Conservation (phyloP, 2,888 invertebrate species). For the Cryptus armator region DNA sequence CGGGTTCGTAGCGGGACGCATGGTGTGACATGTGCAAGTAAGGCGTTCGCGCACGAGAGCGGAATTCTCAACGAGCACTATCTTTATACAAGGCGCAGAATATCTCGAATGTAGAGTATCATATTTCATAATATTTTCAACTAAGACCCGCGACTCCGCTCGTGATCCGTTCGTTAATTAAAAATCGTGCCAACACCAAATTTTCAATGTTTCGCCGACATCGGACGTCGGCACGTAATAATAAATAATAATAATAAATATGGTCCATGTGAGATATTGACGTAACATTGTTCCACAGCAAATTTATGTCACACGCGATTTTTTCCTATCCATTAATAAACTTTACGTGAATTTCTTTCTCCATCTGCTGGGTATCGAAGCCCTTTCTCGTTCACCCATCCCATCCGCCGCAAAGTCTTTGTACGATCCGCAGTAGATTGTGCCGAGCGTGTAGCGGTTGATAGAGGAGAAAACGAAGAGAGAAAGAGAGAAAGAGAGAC, state of each 20-base stretch:
- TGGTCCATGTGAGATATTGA: background rate
- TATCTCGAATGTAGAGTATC: slow-evolving; percentile 36
- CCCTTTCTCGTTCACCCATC: slow-evolving; percentile 51
- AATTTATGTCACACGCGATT: slow-evolving; percentile 63
- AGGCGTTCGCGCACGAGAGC: slow-evolving; percentile 32
- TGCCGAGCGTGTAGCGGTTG: slow-evolving; percentile 35
- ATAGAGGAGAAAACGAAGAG: slow-evolving; percentile 15
- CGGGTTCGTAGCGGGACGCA: slow-evolving; percentile 13
- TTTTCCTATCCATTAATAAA: slow-evolving; percentile 55
- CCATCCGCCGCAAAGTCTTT: slow-evolving; percentile 60
- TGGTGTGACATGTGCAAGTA: slow-evolving; percentile 30
- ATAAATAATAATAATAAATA: no score
- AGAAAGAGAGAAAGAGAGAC: background rate
- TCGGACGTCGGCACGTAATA: background rate
- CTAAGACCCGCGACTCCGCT: background rate
- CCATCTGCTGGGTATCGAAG: slow-evolving; percentile 57
- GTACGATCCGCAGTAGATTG: slow-evolving; percentile 69
- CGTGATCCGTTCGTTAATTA: slow-evolving; percentile 22
- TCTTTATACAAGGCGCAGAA: slow-evolving; percentile 16
- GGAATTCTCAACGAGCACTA: slow-evolving; percentile 52
- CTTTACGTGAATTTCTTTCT: slow-evolving; percentile 24
- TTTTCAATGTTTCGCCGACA: background rate
- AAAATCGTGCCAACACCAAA: background rate
- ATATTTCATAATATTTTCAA: slow-evolving; percentile 30
- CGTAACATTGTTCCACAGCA: slow-evolving; percentile 51